Evolutionary conservation across 2,797 vertebrate genomes (phyloP).

Genomic region (Euthynnus affinis): DNA sequence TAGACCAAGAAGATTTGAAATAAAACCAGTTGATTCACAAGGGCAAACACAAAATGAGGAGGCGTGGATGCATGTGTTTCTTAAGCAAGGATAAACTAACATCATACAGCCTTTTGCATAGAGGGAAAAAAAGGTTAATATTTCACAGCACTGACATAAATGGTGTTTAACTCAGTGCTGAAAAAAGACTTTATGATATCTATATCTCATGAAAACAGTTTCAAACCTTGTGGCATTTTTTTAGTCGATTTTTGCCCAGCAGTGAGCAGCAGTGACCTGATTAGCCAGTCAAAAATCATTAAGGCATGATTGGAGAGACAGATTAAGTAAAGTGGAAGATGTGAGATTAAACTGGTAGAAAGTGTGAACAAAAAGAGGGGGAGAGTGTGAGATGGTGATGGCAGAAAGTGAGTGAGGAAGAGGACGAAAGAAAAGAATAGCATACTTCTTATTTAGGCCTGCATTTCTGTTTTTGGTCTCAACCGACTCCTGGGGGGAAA

Average conservation of each 20-base stretch:
- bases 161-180: background rate
- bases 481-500: no score
- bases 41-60: conserved; percentile 22
- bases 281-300: conserved; percentile 12
- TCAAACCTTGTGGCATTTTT: conserved; percentile 6
- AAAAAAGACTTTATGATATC: background rate
- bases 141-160: background rate
- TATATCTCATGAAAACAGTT: background rate
- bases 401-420: background rate
- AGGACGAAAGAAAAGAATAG: background rate
- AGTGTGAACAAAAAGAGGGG: background rate
- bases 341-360: background rate
- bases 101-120: background rate
- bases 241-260: conserved; percentile 3
- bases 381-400: background rate
- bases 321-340: conserved; percentile 4
- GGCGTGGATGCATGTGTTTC: background rate
- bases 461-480: no score
- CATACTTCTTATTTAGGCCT: no score
- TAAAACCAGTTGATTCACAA: conserved; percentile 43
- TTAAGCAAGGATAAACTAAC: conserved; percentile 25
- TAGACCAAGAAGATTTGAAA: conserved; percentile 43
- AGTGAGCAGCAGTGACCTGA: conserved; percentile 26
- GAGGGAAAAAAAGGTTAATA: background rate
- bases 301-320: conserved; percentile 15